Percentiles rank a stretch among this genome's conserved stretches.
Conservation (phyloP, 2,888 invertebrate genomes). For the Orthonevra nobilis region DNA sequence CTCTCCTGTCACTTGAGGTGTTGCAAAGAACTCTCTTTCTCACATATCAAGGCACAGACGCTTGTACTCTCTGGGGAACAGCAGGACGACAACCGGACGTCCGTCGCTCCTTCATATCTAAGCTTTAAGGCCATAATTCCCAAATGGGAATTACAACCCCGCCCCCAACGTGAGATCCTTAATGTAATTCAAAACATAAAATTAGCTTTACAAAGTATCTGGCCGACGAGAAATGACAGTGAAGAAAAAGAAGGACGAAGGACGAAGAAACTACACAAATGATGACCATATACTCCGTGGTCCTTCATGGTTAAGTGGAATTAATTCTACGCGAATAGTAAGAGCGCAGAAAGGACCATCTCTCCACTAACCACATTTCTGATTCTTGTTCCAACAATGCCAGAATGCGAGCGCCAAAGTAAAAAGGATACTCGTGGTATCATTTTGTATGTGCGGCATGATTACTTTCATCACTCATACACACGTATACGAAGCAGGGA, state of each 20-base stretch:
- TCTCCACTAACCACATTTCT: conserved; percentile 6
- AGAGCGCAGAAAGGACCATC: neutral
- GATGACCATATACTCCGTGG: neutral
- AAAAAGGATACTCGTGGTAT: conserved; percentile 17
- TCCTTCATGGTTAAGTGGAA: conserved; percentile 60
- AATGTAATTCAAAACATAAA: conserved; percentile 62
- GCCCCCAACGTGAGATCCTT: conserved; percentile 12
- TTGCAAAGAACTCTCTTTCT: conserved; percentile 46
- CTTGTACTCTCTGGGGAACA: conserved; percentile 36
- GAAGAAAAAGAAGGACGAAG: conserved; percentile 37
- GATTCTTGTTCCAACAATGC: neutral
- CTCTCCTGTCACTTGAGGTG: conserved; percentile 65
- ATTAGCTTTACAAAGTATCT: conserved; percentile 57
- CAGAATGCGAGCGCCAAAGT: conserved; percentile 16
- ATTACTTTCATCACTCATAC: conserved; percentile 37
- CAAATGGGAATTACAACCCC: conserved; percentile 2
- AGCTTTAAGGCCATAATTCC: neutral
- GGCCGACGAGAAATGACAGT: conserved; percentile 37
- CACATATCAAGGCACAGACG: conserved; percentile 13
- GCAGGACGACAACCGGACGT: too few species aligned
- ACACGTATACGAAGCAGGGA: conserved; percentile 50
- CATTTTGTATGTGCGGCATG: conserved; percentile 4
- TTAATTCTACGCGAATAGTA: conserved; percentile 55
- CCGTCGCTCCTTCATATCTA: neutral
- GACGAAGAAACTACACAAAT: too few species aligned